Evolutionary conservation across 2,797 vertebrate species (phyloP).

Genomic region (Anabacerthia variegaticeps): DNA sequence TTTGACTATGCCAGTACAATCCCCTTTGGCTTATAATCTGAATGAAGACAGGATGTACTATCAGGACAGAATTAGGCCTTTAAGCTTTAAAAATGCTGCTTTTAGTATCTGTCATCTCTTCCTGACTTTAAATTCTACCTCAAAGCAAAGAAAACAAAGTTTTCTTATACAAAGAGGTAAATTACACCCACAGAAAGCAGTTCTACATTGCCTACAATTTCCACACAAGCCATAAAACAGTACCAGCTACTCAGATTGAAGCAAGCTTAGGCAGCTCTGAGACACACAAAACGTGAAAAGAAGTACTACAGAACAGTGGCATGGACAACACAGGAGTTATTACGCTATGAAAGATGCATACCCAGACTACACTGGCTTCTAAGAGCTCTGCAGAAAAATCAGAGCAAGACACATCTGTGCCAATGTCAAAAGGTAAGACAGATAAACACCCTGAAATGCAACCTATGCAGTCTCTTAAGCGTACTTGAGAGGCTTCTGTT

Average conservation of each 20-base stretch:
- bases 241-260: not conserved
- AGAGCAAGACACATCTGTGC: not conserved
- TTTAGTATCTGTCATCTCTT: not conserved
- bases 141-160: not conserved
- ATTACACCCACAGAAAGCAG: not conserved
- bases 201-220: not conserved
- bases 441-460: not conserved
- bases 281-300: not conserved
- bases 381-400: not conserved
- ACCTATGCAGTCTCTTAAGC: not conserved
- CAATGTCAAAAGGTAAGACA: not conserved
- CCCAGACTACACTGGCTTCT: not conserved
- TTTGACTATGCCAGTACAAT: not conserved
- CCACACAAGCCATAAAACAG: not conserved
- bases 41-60: not conserved
- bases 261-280: not conserved
- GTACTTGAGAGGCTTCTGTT: not conserved
- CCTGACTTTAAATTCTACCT: not conserved
- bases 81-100: not conserved
- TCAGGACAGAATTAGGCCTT: not conserved
- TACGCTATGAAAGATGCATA: not conserved
- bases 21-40: not conserved
- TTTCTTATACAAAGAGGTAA: not conserved
- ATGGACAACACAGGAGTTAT: not conserved
- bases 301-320: not conserved